A percentile compares a stretch with the other conserved stretches of the same genome.
Evolutionary conservation across 1,140 invertebrate genomes (phyloP).

Genomic region (Archivesica marissinica): DNA sequence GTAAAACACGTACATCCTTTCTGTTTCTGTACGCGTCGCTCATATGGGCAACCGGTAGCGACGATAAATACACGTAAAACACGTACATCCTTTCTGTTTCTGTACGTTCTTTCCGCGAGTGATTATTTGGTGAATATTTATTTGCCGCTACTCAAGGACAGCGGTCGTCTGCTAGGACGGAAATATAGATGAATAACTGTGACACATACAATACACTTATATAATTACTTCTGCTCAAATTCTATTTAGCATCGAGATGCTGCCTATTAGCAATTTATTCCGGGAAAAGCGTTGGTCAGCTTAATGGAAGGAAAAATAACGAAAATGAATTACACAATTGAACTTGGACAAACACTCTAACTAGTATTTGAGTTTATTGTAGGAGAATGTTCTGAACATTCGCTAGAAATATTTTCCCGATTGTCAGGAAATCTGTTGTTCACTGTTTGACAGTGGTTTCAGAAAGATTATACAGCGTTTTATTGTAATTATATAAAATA

Average conservation of each 20-base stretch:
- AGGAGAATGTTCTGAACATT: too few species aligned
- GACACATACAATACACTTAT: background rate
- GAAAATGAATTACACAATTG: background rate
- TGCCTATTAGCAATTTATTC: background rate
- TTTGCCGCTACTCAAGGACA: background rate
- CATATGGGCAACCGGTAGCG: too few species aligned
- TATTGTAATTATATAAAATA: too few species aligned
- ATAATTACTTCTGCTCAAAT: constrained; percentile 13
- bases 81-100: too few species aligned
- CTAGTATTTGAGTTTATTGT: background rate
- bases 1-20: too few species aligned
- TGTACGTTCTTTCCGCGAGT: background rate
- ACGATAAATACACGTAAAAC: too few species aligned
- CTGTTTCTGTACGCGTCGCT: too few species aligned
- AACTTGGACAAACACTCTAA: background rate
- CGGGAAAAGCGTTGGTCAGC: background rate
- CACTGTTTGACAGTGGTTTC: too few species aligned
- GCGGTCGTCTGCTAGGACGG: background rate
- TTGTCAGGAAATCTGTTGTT: too few species aligned
- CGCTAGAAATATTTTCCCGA: too few species aligned
- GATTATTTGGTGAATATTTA: background rate
- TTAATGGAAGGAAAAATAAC: background rate
- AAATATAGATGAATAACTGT: background rate
- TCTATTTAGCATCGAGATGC: background rate
- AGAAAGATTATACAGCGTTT: too few species aligned